These are phyloP conservation scores for Eumaeus atala DNA, from an alignment of 1,140 invertebrate species.

Conservation along the genomic window DNA sequence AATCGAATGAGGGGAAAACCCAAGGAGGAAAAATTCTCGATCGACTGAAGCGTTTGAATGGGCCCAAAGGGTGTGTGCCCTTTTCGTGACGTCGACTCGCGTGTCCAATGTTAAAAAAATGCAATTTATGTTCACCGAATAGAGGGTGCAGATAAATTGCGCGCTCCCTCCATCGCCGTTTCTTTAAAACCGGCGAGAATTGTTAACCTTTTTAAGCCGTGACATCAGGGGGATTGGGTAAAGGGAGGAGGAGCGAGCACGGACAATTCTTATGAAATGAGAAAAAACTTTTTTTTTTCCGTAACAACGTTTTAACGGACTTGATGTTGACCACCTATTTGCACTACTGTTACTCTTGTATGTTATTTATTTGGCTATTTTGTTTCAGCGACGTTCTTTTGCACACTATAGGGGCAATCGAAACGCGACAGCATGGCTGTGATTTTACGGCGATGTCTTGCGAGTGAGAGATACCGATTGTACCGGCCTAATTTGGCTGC, in stretches of 20 bases:
- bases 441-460: no score
- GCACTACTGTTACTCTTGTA: no score
- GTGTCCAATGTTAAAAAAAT: constrained; percentile 48
- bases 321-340: no score
- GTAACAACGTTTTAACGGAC: no score
- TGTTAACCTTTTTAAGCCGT: constrained; percentile 14
- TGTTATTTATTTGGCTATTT: no score
- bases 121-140: constrained; percentile 53
- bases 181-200: constrained; percentile 14
- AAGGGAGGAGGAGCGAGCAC: no score
- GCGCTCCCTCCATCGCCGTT: constrained; percentile 30
- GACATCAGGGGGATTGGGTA: not conserved
- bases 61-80: constrained; percentile 25
- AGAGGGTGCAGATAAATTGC: constrained; percentile 49
- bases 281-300: not conserved
- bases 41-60: constrained; percentile 21
- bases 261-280: no score
- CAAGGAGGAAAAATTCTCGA: constrained; percentile 29
- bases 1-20: constrained; percentile 33
- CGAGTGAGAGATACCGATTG: no score
- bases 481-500: no score
- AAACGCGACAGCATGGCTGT: no score
- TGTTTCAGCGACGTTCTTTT: no score
- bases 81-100: constrained; percentile 49
- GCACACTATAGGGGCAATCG: no score